A percentile compares a stretch with the other conserved stretches of the same genome.
Evolutionary conservation across 2,113 vertebrate species (phyloP).

Genomic region (Mystacornis crossleyi): DNA sequence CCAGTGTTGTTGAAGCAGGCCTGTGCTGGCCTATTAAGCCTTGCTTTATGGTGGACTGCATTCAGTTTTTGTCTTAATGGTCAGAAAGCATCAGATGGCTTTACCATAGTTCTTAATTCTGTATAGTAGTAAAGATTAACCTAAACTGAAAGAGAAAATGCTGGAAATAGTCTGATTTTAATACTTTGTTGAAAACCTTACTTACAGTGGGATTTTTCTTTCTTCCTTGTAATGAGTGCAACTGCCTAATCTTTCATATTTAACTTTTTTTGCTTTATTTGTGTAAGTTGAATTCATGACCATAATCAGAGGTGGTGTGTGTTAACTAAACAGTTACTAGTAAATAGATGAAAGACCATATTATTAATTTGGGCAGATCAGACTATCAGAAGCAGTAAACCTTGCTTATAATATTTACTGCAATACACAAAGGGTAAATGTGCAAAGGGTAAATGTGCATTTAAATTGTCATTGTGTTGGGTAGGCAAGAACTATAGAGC

Average conservation of each 20-base stretch:
- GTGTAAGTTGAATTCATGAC: neutral
- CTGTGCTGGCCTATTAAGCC: neutral
- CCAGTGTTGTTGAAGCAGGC: neutral
- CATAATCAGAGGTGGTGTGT: neutral
- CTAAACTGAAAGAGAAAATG: neutral
- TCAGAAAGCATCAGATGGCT: neutral
- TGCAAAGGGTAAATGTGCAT: neutral
- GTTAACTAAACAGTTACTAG: neutral
- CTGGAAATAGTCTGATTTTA: neutral
- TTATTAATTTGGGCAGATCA: neutral
- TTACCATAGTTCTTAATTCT: neutral
- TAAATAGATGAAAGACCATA: neutral
- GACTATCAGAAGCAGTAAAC: neutral
- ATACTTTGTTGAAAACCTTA: neutral
- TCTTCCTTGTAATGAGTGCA: neutral
- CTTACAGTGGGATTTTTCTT: neutral
- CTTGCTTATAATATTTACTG: neutral
- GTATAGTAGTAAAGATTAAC: neutral
- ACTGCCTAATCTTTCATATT: neutral
- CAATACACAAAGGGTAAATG: accelerated
- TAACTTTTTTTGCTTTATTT: neutral
- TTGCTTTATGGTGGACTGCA: neutral
- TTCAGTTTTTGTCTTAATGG: neutral
- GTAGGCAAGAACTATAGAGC: neutral
- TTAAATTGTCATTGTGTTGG: neutral